These are phyloP conservation scores for Eledone cirrhosa DNA, from an alignment of 2,888 invertebrate genomes.

Conservation along the genomic window DNA sequence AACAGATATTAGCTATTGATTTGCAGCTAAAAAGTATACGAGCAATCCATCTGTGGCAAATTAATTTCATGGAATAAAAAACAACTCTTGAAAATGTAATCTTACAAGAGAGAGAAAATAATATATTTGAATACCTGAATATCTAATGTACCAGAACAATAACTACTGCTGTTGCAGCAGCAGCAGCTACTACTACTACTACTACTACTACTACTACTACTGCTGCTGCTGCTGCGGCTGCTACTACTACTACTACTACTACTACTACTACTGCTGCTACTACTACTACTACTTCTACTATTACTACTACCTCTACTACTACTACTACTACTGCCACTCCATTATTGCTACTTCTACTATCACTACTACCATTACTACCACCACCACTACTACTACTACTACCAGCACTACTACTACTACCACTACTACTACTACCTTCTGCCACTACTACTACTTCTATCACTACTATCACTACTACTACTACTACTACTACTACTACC, in stretches of 20 bases:
- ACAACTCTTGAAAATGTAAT: too few relatives aligned
- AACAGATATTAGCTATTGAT: too few relatives aligned
- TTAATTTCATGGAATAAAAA: too few relatives aligned
- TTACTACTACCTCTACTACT: not conserved
- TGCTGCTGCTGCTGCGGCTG: not conserved
- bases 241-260: constrained; percentile 6
- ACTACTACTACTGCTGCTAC: not conserved
- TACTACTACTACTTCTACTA: not conserved
- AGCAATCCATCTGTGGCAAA: too few relatives aligned
- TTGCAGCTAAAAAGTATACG: too few relatives aligned
- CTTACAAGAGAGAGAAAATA: too few relatives aligned
- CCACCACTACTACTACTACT: not conserved
- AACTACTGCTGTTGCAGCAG: too few relatives aligned
- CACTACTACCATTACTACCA: not conserved
- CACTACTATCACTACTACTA: not conserved
- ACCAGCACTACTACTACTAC: not conserved
- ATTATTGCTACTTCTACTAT: not conserved
- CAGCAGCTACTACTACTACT: not conserved
- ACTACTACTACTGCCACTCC: not conserved
- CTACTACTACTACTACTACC: not conserved
- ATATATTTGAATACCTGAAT: too few relatives aligned
- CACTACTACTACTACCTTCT: not conserved
- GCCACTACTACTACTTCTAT: constrained; percentile 6
- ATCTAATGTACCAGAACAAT: too few relatives aligned
- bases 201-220: constrained; percentile 9